phyloP scores from a whole-genome alignment of 2,797 vertebrate genomes.

The Dendrocincla tyrannina region DNA sequence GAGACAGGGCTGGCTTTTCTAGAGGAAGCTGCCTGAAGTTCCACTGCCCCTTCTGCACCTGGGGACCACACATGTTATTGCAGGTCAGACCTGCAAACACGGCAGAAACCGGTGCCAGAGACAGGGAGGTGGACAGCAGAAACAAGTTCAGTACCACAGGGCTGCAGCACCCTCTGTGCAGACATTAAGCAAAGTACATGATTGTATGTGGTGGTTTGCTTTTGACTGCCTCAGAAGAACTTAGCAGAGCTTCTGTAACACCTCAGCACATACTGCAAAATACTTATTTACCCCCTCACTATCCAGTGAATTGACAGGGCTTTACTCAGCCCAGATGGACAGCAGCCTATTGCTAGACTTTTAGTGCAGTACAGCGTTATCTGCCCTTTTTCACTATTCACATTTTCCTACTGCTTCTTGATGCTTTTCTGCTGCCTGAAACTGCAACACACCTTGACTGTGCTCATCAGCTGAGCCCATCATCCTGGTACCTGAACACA shows the following conservation, averaged over 20 bases:
- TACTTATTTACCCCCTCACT: not conserved
- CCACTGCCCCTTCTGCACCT: not conserved
- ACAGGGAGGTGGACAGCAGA: not conserved
- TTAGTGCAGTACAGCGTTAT: not conserved
- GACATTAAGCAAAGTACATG: fast-evolving
- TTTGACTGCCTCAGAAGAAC: not conserved
- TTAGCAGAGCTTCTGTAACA: not conserved
- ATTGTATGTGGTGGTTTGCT: not conserved
- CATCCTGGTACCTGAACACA: not conserved
- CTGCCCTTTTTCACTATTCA: not conserved
- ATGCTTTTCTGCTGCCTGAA: not conserved
- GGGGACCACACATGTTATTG: not conserved
- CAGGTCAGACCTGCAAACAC: not conserved
- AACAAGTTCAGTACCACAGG: not conserved
- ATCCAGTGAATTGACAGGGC: not conserved
- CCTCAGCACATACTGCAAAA: not conserved
- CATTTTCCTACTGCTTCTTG: not conserved
- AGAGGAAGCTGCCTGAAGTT: not conserved
- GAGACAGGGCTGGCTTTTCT: not conserved
- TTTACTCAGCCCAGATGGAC: not conserved
- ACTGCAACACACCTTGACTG: not conserved
- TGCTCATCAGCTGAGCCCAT: not conserved
- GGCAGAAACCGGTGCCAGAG: not conserved
- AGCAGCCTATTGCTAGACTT: not conserved
- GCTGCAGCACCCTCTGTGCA: not conserved